phyloP scores from a whole-genome alignment of 2,888 invertebrate species.

The Idaea biselata region DNA sequence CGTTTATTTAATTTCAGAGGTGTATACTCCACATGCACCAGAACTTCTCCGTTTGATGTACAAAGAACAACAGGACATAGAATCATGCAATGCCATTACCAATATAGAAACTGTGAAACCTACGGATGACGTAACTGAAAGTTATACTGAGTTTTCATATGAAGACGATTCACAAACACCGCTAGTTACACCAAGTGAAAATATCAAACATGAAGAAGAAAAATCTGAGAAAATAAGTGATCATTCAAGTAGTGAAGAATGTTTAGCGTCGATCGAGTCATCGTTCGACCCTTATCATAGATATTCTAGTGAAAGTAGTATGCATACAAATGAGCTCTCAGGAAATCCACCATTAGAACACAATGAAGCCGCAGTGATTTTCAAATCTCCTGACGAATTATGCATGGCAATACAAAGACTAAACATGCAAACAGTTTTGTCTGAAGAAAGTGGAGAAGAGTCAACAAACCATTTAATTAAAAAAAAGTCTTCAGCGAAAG shows the following conservation, averaged over 20 bases:
- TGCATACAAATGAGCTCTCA: slow-evolving; percentile 15
- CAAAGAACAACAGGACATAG: slow-evolving; percentile 11
- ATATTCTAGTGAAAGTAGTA: slow-evolving; percentile 31
- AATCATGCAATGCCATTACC: background rate
- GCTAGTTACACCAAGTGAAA: background rate
- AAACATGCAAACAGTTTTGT: slow-evolving; percentile 43
- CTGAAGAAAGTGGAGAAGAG: slow-evolving; percentile 55
- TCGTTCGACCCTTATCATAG: slow-evolving; percentile 14
- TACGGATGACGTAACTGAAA: background rate
- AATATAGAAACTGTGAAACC: background rate
- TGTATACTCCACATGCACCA: slow-evolving; percentile 8
- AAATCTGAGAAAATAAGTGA: slow-evolving; percentile 5
- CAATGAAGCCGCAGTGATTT: slow-evolving; percentile 32
- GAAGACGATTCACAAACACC: background rate
- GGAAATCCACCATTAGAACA: slow-evolving; percentile 19
- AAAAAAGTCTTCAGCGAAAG: slow-evolving; percentile 52
- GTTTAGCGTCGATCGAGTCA: slow-evolving; percentile 9
- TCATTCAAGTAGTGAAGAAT: slow-evolving; percentile 13
- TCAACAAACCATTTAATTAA: slow-evolving; percentile 30
- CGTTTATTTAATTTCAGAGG: slow-evolving; percentile 24
- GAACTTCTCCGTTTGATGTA: slow-evolving; percentile 30
- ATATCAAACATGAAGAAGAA: background rate
- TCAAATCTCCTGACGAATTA: slow-evolving; percentile 45
- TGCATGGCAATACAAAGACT: slow-evolving; percentile 48
- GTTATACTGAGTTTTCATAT: background rate